Base-by-base conservation (phyloP, 2,113 vertebrate genomes). In the Pleuronectes platessa region DNA sequence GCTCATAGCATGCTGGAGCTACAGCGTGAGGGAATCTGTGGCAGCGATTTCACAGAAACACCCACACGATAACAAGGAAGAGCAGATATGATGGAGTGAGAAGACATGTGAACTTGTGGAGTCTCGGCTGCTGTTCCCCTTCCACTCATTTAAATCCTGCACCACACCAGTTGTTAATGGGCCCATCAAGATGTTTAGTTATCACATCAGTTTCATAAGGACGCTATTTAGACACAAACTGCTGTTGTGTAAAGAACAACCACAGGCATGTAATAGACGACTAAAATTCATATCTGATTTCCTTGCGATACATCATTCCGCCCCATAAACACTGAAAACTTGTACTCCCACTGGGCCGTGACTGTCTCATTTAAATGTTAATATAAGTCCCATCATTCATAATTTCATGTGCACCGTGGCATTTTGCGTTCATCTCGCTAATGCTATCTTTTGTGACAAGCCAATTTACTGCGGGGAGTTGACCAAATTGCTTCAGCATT, bases 351-450 rank as follows among this genome's bases (percentile, higher is more conserved):
- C 74, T 81, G 83, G 83, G 89, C 80, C 90, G 63, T 86, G 86
- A 91, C 89, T 74, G 74, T 83, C 92, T 91, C 86, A 92, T 92
- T 92, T 90, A 89, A 92, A 92, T 93, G 87, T 89, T 89, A 92
- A 93, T 91, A 91, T 76, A 84, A 88, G 88, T 87, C 83, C 78
- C 91, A 90, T 92, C 88, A 76, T 84, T 93, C 88, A 88, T 90
- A 83, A 90, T 89, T 88, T 82, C 87, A 84, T 82, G 86, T 72
- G 79, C 80, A 76, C 83, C 53, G 27, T 81, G 88, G 82, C 85
- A 84, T 88, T 90, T 80, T 83, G 70, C 8, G 76, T 89, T 90
- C 81, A 84, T 90, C 80, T 85, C 40, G n/a, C 61, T 79, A 78
- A 80, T 64, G 62, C 81, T 81, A 84, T 90, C 79, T 84, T 26